Conservation (phyloP, 2,797 vertebrate species). For the Lates japonicus region DNA sequence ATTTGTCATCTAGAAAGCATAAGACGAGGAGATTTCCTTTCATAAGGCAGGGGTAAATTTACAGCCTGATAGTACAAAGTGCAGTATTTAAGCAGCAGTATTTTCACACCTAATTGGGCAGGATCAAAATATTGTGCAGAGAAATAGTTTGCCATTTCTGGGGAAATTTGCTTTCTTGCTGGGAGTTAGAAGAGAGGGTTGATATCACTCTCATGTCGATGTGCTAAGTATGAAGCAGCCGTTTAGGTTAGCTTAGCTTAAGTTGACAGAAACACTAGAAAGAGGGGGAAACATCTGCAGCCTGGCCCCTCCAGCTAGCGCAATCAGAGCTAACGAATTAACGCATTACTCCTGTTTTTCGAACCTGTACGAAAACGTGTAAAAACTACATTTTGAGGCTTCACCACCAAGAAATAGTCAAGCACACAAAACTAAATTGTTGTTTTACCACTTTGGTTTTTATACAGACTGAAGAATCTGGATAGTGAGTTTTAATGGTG, state of each 20-base stretch:
- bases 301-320: background rate
- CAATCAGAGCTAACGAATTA: background rate
- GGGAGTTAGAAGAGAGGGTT: background rate
- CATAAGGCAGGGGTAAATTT: constrained; percentile 42
- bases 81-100: constrained; percentile 41
- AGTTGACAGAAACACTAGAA: background rate
- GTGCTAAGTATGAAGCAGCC: background rate
- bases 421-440: background rate
- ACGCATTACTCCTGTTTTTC: background rate
- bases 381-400: background rate
- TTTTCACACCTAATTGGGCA: constrained; percentile 55
- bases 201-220: background rate
- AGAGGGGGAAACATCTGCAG: background rate
- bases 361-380: background rate
- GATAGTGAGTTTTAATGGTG: background rate
- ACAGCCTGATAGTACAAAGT: constrained; percentile 40
- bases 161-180: constrained; percentile 5
- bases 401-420: background rate
- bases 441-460: background rate
- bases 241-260: constrained; percentile 6
- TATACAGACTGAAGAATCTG: background rate
- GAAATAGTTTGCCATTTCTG: background rate
- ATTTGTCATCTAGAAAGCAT: constrained; percentile 68
- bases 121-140: constrained; percentile 41
- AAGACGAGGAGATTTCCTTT: constrained; percentile 49